phyloP scores from a whole-genome alignment of 1,140 invertebrate genomes.

The Bombus haemorrhoidalis region DNA sequence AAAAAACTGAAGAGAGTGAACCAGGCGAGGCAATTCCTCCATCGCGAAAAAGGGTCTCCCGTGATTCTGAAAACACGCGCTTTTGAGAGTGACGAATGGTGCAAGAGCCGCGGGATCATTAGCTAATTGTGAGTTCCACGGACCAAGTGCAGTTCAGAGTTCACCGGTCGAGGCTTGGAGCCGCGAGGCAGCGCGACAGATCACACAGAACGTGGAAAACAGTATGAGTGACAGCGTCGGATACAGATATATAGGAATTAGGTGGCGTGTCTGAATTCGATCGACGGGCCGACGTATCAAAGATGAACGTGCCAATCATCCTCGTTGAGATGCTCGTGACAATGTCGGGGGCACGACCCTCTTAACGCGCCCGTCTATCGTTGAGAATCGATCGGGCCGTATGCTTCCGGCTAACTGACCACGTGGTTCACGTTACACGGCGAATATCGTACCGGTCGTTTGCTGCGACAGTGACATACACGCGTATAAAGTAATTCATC shows the following conservation, averaged over 20 bases:
- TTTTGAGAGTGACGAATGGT: conserved; percentile 28
- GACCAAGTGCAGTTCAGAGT: conserved; percentile 1
- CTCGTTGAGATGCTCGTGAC: conserved; percentile 37
- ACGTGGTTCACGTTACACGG: neutral
- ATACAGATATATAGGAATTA: conserved; percentile 54
- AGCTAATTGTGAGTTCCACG: conserved; percentile 18
- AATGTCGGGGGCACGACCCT: neutral
- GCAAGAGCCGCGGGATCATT: conserved; percentile 24
- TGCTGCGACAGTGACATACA: too few relatives aligned
- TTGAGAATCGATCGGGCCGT: neutral
- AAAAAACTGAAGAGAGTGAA: neutral
- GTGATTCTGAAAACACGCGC: conserved; percentile 22
- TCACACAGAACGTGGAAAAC: neutral
- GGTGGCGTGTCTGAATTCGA: conserved; percentile 50
- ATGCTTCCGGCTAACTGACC: too few relatives aligned
- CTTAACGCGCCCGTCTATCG: neutral
- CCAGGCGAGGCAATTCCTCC: neutral
- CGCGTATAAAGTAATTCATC: too few relatives aligned
- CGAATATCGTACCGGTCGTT: too few relatives aligned
- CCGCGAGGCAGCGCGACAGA: neutral
- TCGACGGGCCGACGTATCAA: conserved; percentile 48
- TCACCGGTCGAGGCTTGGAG: neutral
- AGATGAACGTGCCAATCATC: conserved; percentile 61
- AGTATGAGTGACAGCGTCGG: conserved; percentile 59
- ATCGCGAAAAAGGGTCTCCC: neutral